A percentile compares a stretch with the other conserved stretches of the same genome.
phyloP scores from a whole-genome alignment of 2,888 invertebrate species.

The Mantis religiosa region DNA sequence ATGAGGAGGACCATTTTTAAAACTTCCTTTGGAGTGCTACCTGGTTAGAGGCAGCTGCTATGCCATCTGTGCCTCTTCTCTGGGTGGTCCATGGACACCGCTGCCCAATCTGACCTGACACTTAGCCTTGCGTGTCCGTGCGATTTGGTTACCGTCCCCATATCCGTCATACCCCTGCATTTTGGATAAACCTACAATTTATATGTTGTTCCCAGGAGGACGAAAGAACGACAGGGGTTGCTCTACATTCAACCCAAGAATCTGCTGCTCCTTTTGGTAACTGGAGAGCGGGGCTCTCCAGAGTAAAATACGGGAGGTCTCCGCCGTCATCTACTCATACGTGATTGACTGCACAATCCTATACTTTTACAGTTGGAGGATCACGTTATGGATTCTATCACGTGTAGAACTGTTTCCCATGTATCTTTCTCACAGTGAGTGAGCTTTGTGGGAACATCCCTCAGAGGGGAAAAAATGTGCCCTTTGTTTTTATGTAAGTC shows the following conservation, averaged over 20 bases:
- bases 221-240: neutral
- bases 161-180: neutral
- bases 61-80: conserved; percentile 6
- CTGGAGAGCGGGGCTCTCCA: neutral
- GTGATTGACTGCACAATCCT: neutral
- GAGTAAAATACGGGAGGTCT: neutral
- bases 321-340: neutral
- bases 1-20: neutral
- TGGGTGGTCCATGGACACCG: neutral
- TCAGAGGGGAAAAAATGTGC: too few species aligned
- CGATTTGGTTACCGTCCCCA: neutral
- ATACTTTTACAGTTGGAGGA: neutral
- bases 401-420: too few species aligned
- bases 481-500: too few species aligned
- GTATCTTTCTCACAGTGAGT: too few species aligned
- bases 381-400: neutral
- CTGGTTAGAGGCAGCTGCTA: neutral
- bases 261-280: neutral
- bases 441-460: too few species aligned
- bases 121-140: neutral
- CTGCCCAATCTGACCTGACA: neutral
- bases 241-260: neutral
- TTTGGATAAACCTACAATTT: neutral
- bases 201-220: neutral
- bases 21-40: neutral